Base-by-base conservation (phyloP, 1,140 invertebrate species). In the Heterodera schachtii region DNA sequence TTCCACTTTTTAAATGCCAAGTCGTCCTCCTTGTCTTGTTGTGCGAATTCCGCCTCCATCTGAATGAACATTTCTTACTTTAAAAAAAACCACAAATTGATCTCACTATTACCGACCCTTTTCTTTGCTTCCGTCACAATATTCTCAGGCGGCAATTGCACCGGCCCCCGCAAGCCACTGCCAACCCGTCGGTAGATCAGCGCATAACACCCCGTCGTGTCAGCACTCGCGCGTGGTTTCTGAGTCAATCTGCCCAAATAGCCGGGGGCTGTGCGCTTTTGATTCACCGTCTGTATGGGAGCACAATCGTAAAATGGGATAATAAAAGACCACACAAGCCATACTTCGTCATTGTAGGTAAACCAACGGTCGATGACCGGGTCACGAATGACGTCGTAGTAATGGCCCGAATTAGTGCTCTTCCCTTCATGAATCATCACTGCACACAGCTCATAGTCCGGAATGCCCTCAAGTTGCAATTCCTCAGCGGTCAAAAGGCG, bases 381-480 rank as follows among this genome's bases (percentile, higher is more conserved):
- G 74, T 89, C 82, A 47, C 85, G 84, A 46, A 89, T 89, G 1
- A 89, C 31, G 79, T 89, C 87, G 78, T 87, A 90, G 70, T 89
- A 89, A 74, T 89, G 87, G 0, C 87, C 87, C 46, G 86, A 88
- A 57, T 89, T 69, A 0, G 86, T 81, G 57, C 86, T 86, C n/a
- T 64, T 71, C 8, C 87, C 86, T 75, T 89, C 88, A 69, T 89
- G 87, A 41, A 89, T 87, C 86, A 90, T 90, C 5, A 89, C 87
- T n/a, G 88, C 87, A 47, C 78, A 84, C 46, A 89, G 78, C 41
- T 89, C 88, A 74, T 90, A 89, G 21, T 80, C 75, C 11, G 47
- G 74, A 13, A 86, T 77, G 41, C 78, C 78, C 16, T 69, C 70
- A 6, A 31, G 52, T 31, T 83, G n/a, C n/a, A n/a, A n/a, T n/a